Conservation (phyloP, 1,140 invertebrate species). For the Tetramorium parvispinum region DNA sequence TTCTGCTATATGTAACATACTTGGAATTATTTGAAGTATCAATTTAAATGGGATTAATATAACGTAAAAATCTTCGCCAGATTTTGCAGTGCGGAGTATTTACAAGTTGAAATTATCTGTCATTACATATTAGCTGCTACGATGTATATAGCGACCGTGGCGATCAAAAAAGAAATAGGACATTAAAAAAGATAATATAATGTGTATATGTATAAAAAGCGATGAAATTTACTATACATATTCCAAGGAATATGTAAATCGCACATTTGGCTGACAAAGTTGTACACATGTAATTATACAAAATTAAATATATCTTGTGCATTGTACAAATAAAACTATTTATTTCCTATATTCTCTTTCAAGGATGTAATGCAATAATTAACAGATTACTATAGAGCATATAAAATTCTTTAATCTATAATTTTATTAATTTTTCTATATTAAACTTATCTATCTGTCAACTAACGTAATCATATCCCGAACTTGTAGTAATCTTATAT, state of each 20-base stretch:
- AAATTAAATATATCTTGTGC: conserved; percentile 69
- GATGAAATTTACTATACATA: conserved; percentile 53
- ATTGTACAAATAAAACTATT: conserved; percentile 62
- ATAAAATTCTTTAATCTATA: conserved; percentile 29
- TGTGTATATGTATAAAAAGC: conserved; percentile 67
- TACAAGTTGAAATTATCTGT: conserved; percentile 12
- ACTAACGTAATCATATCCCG: background rate
- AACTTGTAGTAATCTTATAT: background rate
- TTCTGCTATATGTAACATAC: background rate
- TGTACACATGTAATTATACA: conserved; percentile 74
- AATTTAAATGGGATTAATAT: background rate
- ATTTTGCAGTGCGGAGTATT: background rate
- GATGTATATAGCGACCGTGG: conserved; percentile 21
- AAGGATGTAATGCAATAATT: conserved; percentile 1
- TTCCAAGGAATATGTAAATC: conserved; percentile 51
- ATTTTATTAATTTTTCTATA: conserved; percentile 35
- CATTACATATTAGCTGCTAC: background rate
- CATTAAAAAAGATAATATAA: conserved; percentile 36
- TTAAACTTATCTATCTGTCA: conserved; percentile 9
- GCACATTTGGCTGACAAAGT: conserved; percentile 57
- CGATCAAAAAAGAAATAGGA: background rate
- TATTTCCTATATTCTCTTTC: conserved; percentile 60
- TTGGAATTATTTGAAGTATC: conserved; percentile 13
- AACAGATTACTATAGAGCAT: background rate
- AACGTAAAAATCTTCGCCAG: conserved; percentile 10